These are phyloP conservation scores for Percopsis omiscomaycus DNA, from an alignment of 2,797 vertebrate genomes.

Conservation along the genomic window DNA sequence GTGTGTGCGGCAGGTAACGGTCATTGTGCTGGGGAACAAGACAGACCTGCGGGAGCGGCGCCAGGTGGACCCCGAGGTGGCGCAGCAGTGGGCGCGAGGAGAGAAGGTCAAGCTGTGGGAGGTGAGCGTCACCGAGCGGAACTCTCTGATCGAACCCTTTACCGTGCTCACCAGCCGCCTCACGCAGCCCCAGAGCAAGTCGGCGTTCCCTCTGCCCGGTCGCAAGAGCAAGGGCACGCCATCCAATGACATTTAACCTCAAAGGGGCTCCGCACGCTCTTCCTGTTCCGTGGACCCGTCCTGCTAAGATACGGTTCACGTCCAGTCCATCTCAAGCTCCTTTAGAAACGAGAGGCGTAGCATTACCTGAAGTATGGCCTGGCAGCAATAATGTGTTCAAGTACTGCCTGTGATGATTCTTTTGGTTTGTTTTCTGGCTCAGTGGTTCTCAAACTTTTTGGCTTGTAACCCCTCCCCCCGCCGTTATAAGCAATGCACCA, in stretches of 20 bases:
- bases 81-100: constrained; percentile 88
- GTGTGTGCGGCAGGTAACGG: constrained; percentile 78
- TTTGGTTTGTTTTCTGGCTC: too few relatives aligned
- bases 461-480: too few relatives aligned
- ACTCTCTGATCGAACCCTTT: constrained; percentile 91
- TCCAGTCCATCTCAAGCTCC: constrained; percentile 21
- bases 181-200: constrained; percentile 94
- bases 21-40: constrained; percentile 94
- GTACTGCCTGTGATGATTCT: constrained; percentile 27
- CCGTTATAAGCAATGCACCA: too few relatives aligned
- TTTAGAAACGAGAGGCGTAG: not conserved
- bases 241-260: constrained; percentile 79
- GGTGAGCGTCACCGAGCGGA: constrained; percentile 87
- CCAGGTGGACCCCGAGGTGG: constrained; percentile 87
- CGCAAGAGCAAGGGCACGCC: constrained; percentile 90
- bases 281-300: too few relatives aligned
- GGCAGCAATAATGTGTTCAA: constrained; percentile 54
- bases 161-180: constrained; percentile 90
- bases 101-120: constrained; percentile 97
- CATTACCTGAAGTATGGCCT: constrained; percentile 17
- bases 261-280: not conserved
- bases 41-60: constrained; percentile 85
- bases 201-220: constrained; percentile 89
- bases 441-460: too few relatives aligned
- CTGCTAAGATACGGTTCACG: not conserved